A percentile compares a stretch with the other conserved stretches of the same genome.
phyloP scores from a whole-genome alignment of 2,888 invertebrate genomes.

The Oligia strigilis region DNA sequence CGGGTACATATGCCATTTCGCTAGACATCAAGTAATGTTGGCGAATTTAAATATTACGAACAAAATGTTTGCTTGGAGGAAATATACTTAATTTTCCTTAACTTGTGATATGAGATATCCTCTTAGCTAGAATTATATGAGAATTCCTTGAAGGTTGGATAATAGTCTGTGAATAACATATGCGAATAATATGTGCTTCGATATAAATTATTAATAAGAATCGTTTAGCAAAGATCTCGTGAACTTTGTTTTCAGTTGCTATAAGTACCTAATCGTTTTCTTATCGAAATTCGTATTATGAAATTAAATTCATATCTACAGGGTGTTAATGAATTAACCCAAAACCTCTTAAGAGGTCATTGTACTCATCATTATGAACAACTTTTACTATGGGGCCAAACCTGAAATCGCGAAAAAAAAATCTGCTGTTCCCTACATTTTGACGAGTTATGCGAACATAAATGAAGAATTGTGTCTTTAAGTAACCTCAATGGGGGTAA shows the following conservation, averaged over 20 bases:
- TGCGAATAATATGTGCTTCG: no score
- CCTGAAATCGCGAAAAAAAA: no score
- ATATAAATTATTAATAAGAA: slow-evolving; percentile 19
- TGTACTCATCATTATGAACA: no score
- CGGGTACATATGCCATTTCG: slow-evolving; percentile 47
- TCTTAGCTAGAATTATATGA: slow-evolving; percentile 9
- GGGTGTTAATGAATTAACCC: no score
- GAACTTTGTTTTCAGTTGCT: background rate
- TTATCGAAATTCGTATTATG: background rate
- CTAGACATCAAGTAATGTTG: slow-evolving; percentile 33
- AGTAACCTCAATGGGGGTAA: background rate
- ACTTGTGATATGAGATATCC: slow-evolving; percentile 2
- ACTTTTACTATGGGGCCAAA: no score
- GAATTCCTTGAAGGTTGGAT: background rate
- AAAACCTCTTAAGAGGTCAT: no score
- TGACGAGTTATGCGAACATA: no score
- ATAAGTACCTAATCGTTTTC: slow-evolving; percentile 9
- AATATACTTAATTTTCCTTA: slow-evolving; percentile 16
- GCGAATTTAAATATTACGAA: slow-evolving; percentile 40
- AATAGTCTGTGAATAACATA: background rate
- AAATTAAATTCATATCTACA: background rate
- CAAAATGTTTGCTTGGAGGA: slow-evolving; percentile 18
- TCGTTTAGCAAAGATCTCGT: background rate
- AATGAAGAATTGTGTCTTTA: no score
- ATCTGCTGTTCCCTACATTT: no score